Percentiles rank a stretch among this genome's conserved stretches.
Conservation (phyloP, 2,888 invertebrate species). For the Oscheius sp. region DNA sequence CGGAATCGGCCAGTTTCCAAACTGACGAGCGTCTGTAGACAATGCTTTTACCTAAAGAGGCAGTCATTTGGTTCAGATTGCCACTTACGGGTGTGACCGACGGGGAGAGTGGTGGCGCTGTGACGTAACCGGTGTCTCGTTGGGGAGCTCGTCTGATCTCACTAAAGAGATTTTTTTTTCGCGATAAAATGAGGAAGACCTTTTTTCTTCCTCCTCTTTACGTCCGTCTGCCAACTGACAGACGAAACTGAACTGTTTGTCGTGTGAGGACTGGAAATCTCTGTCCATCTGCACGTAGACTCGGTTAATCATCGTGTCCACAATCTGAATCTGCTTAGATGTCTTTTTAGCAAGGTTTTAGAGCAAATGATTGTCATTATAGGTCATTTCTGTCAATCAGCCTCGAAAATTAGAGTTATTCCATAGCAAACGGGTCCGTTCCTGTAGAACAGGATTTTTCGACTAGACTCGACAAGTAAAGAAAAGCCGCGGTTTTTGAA, state of each 20-base stretch:
- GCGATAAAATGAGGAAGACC: not conserved
- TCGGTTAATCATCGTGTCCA: slow-evolving; percentile 71
- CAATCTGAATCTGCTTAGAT: slow-evolving; percentile 55
- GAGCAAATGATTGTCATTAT: too few relatives aligned
- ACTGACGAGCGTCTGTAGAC: slow-evolving; percentile 47
- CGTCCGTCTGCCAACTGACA: slow-evolving; percentile 63
- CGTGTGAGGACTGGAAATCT: slow-evolving; percentile 67
- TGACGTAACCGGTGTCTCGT: slow-evolving; percentile 19
- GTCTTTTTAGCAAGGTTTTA: not conserved
- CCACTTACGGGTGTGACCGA: slow-evolving; percentile 18
- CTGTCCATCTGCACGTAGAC: slow-evolving; percentile 73
- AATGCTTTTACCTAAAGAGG: slow-evolving; percentile 19
- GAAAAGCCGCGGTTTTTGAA: too few relatives aligned
- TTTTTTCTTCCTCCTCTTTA: slow-evolving; percentile 27
- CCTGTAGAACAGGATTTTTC: too few relatives aligned
- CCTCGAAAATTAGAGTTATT: too few relatives aligned
- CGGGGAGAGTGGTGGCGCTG: slow-evolving; percentile 19
- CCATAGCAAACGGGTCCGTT: too few relatives aligned
- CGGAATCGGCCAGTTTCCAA: slow-evolving; percentile 65
- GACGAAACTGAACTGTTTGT: slow-evolving; percentile 71
- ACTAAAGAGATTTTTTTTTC: not conserved
- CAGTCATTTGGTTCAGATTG: not conserved
- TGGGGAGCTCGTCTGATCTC: slow-evolving; percentile 8
- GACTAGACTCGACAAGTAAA: too few relatives aligned
- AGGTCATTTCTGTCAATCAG: too few relatives aligned